Evolutionary conservation across 2,797 vertebrate genomes (phyloP).

Genomic region (Odontamblyopus rebecca): DNA sequence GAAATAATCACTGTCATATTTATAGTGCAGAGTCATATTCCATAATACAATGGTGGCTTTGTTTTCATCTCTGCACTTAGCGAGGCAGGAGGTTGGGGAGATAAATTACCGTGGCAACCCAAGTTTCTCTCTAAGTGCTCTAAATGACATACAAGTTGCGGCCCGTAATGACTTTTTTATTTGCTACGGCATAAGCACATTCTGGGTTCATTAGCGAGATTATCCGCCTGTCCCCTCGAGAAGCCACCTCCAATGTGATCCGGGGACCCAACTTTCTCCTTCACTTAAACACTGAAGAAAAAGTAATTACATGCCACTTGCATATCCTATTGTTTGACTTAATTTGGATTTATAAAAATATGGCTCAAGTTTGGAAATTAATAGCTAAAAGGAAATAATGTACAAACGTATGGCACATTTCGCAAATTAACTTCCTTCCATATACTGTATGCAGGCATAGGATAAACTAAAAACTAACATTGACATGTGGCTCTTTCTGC

Average conservation of each 20-base stretch:
- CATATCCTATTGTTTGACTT: conserved; percentile 43
- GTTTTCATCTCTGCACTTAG: conserved; percentile 34
- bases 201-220: conserved; percentile 73
- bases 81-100: conserved; percentile 50
- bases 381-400: background rate
- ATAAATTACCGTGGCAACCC: conserved; percentile 70
- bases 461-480: background rate
- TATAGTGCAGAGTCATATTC: conserved; percentile 22
- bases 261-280: conserved; percentile 40
- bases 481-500: background rate
- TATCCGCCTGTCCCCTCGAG: conserved; percentile 65
- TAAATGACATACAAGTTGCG: conserved; percentile 72
- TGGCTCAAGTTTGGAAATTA: conserved; percentile 44
- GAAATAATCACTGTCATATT: conserved; percentile 38
- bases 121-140: conserved; percentile 73
- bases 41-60: conserved; percentile 15
- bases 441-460: background rate
- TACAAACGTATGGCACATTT: background rate
- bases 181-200: conserved; percentile 68
- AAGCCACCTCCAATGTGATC: conserved; percentile 58
- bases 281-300: conserved; percentile 40
- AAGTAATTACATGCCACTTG: conserved; percentile 63
- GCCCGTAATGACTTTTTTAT: conserved; percentile 73
- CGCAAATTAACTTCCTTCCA: background rate
- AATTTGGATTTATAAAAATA: conserved; percentile 40